Evolutionary conservation across 2,888 invertebrate genomes (phyloP).

Genomic region (Parnassius smintheus): DNA sequence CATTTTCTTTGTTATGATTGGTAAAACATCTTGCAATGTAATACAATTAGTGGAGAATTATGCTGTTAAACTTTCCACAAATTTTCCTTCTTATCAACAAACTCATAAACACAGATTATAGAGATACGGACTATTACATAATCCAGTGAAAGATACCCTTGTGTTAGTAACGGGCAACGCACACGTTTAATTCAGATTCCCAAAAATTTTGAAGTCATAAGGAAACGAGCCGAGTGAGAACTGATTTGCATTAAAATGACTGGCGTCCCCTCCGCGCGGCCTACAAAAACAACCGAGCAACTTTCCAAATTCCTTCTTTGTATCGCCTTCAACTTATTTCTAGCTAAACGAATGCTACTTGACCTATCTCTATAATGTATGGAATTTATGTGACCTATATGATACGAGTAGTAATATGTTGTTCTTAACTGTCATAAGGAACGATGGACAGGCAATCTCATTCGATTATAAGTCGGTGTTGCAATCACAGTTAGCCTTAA

Average conservation of each 20-base stretch:
- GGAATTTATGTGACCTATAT: conserved; percentile 6
- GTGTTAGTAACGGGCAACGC: conserved; percentile 29
- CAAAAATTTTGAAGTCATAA: conserved; percentile 26
- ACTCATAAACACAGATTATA: neutral
- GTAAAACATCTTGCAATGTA: too few relatives aligned
- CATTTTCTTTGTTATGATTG: too few relatives aligned
- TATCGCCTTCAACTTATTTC: conserved; percentile 2
- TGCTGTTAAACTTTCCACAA: too few relatives aligned
- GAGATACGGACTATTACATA: neutral
- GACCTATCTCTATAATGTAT: conserved; percentile 12
- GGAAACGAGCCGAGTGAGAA: conserved; percentile 43
- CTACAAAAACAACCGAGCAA: conserved; percentile 54
- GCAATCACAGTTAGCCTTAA: too few relatives aligned
- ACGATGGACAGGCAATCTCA: too few relatives aligned
- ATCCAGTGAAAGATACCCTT: conserved; percentile 17
- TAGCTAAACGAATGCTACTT: conserved; percentile 1
- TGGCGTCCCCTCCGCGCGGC: conserved; percentile 39
- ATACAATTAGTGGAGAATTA: too few relatives aligned
- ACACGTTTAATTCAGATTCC: conserved; percentile 29
- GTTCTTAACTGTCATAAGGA: too few relatives aligned
- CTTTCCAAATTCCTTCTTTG: conserved; percentile 59
- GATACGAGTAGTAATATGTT: too few relatives aligned
- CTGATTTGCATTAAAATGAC: conserved; percentile 71
- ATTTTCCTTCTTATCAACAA: too few relatives aligned
- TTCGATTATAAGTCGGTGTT: too few relatives aligned